Conservation (phyloP, 2,888 invertebrate genomes). For the Monopis laevigella region DNA sequence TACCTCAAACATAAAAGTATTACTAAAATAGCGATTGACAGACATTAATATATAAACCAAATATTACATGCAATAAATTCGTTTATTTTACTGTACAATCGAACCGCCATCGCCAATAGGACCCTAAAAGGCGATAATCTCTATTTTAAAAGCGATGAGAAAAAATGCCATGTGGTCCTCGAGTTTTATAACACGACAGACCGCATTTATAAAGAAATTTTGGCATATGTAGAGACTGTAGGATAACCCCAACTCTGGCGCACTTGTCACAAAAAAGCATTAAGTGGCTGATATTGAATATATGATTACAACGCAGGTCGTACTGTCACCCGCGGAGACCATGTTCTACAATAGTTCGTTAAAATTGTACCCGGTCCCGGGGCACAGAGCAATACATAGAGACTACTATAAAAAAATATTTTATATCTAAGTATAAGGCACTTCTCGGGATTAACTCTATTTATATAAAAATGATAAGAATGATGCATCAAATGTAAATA, state of each 20-base stretch:
- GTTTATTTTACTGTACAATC: slow-evolving; percentile 8
- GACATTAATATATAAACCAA: too few relatives aligned
- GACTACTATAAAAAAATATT: too few relatives aligned
- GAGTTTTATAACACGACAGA: slow-evolving; percentile 8
- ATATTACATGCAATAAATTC: too few relatives aligned
- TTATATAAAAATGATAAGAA: too few relatives aligned
- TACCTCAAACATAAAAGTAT: too few relatives aligned
- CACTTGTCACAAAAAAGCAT: slow-evolving; percentile 46
- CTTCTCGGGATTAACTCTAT: too few relatives aligned
- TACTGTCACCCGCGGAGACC: slow-evolving; percentile 26
- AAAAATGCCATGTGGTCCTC: slow-evolving; percentile 13
- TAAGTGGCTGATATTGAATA: slow-evolving; percentile 54
- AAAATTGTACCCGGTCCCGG: slow-evolving; percentile 38
- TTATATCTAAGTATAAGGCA: too few relatives aligned
- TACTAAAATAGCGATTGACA: too few relatives aligned
- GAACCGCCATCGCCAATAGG: background rate
- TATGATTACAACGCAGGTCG: slow-evolving; percentile 37
- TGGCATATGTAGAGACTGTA: slow-evolving; percentile 35
- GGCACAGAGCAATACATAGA: slow-evolving; percentile 23
- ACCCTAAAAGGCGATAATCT: background rate
- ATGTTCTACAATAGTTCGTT: slow-evolving; percentile 37
- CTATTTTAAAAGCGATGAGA: slow-evolving; percentile 10
- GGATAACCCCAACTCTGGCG: slow-evolving; percentile 25
- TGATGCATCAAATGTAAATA: too few relatives aligned
- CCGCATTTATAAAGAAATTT: slow-evolving; percentile 27